These are phyloP conservation scores for Onychorhynchus coronatus DNA, from an alignment of 2,113 vertebrate genomes.

Conservation along the genomic window DNA sequence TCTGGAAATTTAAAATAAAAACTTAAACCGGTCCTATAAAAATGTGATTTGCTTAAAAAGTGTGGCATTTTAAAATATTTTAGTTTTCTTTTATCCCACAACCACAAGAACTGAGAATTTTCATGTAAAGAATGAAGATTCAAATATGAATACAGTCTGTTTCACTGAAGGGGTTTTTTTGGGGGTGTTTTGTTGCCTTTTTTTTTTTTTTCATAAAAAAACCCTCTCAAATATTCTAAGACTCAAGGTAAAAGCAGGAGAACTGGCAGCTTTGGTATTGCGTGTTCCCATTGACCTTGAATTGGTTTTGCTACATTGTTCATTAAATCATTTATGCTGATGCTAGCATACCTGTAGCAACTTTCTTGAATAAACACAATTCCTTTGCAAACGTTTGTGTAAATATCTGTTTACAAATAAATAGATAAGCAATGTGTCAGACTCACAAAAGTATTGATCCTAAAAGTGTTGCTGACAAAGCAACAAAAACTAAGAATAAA, in stretches of 20 bases:
- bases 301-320: neutral
- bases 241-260: neutral
- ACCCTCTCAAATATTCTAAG: neutral
- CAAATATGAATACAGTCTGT: neutral
- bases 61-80: rapidly evolving
- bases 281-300: neutral
- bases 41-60: neutral
- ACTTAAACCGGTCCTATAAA: neutral
- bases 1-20: neutral
- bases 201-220: neutral
- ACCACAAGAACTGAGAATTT: neutral
- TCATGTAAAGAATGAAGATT: neutral
- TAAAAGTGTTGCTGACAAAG: neutral
- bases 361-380: neutral
- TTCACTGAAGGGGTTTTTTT: neutral
- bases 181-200: neutral
- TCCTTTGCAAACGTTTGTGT: neutral
- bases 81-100: rapidly evolving
- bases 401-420: neutral
- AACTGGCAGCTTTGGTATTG: neutral
- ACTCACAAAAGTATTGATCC: neutral
- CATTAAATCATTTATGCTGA: neutral
- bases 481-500: no score
- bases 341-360: neutral
- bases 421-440: neutral